These are phyloP conservation scores for Sebastes steindachneri DNA, from an alignment of 2,797 vertebrate species.

Conservation along the genomic window DNA sequence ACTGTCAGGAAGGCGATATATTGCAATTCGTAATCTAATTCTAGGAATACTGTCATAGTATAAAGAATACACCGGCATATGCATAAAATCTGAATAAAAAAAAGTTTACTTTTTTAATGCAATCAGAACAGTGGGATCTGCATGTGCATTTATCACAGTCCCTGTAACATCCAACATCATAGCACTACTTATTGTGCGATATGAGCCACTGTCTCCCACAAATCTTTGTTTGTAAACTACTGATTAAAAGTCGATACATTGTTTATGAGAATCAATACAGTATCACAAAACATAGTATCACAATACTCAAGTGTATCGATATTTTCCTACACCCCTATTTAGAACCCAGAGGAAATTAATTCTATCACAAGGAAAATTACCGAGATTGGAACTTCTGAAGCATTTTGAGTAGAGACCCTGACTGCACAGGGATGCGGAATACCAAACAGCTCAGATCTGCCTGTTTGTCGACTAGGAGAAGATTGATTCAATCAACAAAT, in stretches of 20 bases:
- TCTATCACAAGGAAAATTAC: not conserved
- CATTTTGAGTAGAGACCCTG: not conserved
- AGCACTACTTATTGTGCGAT: not conserved
- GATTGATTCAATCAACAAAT: slow-evolving; percentile 76
- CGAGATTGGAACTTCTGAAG: not conserved
- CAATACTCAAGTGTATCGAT: not conserved
- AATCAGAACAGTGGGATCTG: not conserved
- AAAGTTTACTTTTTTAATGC: not conserved
- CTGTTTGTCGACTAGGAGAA: slow-evolving; percentile 47
- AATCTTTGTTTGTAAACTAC: not conserved
- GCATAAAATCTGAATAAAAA: not conserved
- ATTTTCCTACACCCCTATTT: not conserved
- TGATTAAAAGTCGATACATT: not conserved
- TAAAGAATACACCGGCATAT: not conserved
- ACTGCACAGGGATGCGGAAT: slow-evolving; percentile 35
- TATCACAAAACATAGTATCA: not conserved
- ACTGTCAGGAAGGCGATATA: no score
- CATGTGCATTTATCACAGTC: not conserved
- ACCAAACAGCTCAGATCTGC: slow-evolving; percentile 51
- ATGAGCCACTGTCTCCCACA: not conserved
- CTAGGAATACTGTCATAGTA: not conserved
- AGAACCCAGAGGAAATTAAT: not conserved
- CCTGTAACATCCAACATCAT: not conserved
- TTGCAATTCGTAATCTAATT: not conserved
- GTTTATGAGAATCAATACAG: not conserved